phyloP scores from a whole-genome alignment of 2,888 invertebrate species.

The Hypena proboscidalis region DNA sequence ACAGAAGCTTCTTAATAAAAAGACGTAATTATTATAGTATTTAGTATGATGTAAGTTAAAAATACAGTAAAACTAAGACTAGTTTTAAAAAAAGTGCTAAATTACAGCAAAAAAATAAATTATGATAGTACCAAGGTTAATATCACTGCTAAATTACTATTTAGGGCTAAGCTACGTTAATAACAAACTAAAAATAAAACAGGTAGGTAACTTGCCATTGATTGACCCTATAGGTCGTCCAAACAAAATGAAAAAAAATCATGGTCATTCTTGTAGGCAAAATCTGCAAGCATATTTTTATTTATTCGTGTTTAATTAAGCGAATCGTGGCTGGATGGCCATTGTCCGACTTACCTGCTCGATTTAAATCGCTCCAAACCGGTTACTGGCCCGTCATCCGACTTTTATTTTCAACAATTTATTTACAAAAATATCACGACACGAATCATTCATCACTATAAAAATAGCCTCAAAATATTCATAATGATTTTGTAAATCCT shows the following conservation, averaged over 20 bases:
- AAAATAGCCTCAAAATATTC: constrained; percentile 39
- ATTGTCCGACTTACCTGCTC: constrained; percentile 79
- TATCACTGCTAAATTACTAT: background rate
- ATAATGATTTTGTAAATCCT: constrained; percentile 26
- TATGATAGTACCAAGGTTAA: too few relatives aligned
- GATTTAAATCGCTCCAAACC: constrained; percentile 73
- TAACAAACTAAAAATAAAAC: constrained; percentile 6
- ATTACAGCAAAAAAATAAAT: too few relatives aligned
- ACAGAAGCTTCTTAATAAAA: too few relatives aligned
- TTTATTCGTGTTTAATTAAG: constrained; percentile 80
- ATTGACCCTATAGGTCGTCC: constrained; percentile 13
- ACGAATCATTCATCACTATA: constrained; percentile 58
- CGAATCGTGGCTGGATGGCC: constrained; percentile 74
- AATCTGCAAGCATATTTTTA: constrained; percentile 49
- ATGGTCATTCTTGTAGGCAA: constrained; percentile 35
- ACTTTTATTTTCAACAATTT: constrained; percentile 73
- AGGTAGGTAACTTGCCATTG: constrained; percentile 2
- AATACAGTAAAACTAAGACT: too few relatives aligned
- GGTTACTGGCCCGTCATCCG: constrained; percentile 65
- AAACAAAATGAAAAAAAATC: constrained; percentile 23
- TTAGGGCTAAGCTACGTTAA: background rate
- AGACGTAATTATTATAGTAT: too few relatives aligned
- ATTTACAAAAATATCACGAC: constrained; percentile 68
- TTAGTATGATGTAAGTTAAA: too few relatives aligned
- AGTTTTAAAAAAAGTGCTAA: too few relatives aligned